Percentiles rank a stretch among this genome's conserved stretches.
These are phyloP conservation scores for Isichthys henryi DNA, from an alignment of 2,113 vertebrate genomes.

Conservation along the genomic window DNA sequence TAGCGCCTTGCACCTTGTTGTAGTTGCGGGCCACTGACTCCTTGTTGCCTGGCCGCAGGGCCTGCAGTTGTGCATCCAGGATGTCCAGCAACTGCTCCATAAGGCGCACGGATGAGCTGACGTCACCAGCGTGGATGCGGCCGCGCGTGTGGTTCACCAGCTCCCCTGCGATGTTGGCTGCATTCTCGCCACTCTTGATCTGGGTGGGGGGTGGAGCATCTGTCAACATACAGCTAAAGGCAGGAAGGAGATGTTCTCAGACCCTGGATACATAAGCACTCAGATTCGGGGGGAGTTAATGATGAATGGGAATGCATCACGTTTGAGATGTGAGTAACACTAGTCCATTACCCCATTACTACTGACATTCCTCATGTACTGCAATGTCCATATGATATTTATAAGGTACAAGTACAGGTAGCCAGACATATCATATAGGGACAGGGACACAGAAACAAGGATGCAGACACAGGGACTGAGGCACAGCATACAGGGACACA, in stretches of 20 bases:
- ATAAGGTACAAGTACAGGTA: not conserved
- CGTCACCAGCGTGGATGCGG: conserved; percentile 84
- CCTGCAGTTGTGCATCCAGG: conserved; percentile 85
- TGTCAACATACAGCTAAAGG: not conserved
- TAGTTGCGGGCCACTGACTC: conserved; percentile 84
- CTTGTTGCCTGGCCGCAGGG: conserved; percentile 79
- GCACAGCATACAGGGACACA: not conserved
- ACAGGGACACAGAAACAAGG: not conserved
- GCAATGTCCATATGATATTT: not conserved
- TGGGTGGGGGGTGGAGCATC: conserved; percentile 42
- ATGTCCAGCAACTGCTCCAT: conserved; percentile 90
- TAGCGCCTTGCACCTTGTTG: conserved; percentile 69
- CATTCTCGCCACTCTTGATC: conserved; percentile 95
- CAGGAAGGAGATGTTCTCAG: not conserved
- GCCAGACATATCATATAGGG: not conserved
- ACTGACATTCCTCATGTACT: not conserved
- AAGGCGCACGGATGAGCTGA: conserved; percentile 83
- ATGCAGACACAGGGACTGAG: not conserved
- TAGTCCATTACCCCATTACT: not conserved
- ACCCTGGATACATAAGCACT: not conserved
- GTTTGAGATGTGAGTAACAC: not conserved
- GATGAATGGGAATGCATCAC: not conserved
- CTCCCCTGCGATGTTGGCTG: conserved; percentile 84
- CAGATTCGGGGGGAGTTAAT: not conserved
- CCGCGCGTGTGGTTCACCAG: conserved; percentile 83